Evolutionary conservation across 2,888 invertebrate species (phyloP), one percentile per base, ranked within the genome.

Genomic region (Nemoura dubitans): DNA sequence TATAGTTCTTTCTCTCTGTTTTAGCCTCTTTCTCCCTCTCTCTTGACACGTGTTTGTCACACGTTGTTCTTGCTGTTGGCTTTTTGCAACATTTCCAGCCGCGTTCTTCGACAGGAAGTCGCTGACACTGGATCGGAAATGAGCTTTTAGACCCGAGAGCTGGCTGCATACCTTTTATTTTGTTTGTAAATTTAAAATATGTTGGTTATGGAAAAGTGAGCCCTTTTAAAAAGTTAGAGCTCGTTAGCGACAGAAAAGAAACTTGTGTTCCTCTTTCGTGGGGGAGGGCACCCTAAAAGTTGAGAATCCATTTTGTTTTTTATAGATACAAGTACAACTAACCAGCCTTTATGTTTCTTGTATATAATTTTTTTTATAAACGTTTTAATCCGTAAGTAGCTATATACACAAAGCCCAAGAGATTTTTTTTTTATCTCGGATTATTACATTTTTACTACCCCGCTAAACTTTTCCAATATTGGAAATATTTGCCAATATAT

Each of bases 121-220:
- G 84, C 84, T 27, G 84, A 59, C 84, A 76, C 5, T 14, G 59
- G 84, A 85, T 87, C 59, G 87, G 87, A 87, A 87, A 87, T 87
- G 87, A 85, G 85, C 85, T 87, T 85, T 87, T 87, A 87, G 85
- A 87, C 77, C 77, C 25, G 80, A 85, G 76, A 43, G 25, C 59
- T 26, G 36, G 27, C 27, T n/a, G n/a, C 27, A 27, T 1, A 81
- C 14, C 76, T 84, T 84, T 84, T 84, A 84, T 84, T 84, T 84
- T 84, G 84, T 84, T 84, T 76, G 29, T 76, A 84, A 76, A 59
- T 59, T 84, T 43, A 84, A 84, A 84, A 59, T 59, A 59, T 84
- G 84, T 84, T 27, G 16, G 84, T 84, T 84, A 84, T 59, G 76
- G 59, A 76, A n/a, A 84, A 84, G 84, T 76, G 84, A 59, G 27